Evolutionary conservation across 2,888 invertebrate species (phyloP), one percentile per base, ranked within the genome.

Genomic region (Xanthia icteritia): DNA sequence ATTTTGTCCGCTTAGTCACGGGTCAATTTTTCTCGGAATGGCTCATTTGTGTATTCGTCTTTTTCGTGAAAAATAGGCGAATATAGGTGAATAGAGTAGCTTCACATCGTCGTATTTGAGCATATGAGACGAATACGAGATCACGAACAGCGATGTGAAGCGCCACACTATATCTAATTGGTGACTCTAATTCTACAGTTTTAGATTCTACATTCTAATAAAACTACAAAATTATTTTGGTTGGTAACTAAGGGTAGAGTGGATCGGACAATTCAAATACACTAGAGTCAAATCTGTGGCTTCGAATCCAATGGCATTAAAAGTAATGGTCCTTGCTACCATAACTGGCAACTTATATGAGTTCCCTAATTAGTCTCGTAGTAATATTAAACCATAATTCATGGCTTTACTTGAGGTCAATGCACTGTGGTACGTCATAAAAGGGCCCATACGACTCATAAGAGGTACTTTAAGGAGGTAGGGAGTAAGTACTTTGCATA

Each of bases 241-340:
- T 13, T 56, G 56, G 13, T 56, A 13, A n/a, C 11, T 56, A n/a
- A 13, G 56, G n/a, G 11, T 11, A 56, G 20, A 54, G 0, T 54
- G n/a, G 51, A 15, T 64, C 2, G 6, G 2, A 54, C 5, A 23
- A 54, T 31, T 15, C 6, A 48, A 45, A 17, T 20, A 70, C 1
- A 15, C 1, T 8, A 1, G 0, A 23, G 13, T 48, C 2, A 17
- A 61, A 23, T 42, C 17, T 17, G 3, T 1, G 2, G 2, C 17
- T 56, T 5, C 0, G 15, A n/a, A 20, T 20, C 11, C 0, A 17
- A 51, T 0, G 15, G 9, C 72, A 6, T 60, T 60, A 60, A 31
- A 66, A 71, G 2, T 60, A 63, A 76, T 71, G 20, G 17, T 31
- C 13, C 27, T 54, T 61, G 17, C 11, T 42, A 36, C 73, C 65